phyloP scores from a whole-genome alignment of 2,797 vertebrate species.

The Acanthopagrus latus region DNA sequence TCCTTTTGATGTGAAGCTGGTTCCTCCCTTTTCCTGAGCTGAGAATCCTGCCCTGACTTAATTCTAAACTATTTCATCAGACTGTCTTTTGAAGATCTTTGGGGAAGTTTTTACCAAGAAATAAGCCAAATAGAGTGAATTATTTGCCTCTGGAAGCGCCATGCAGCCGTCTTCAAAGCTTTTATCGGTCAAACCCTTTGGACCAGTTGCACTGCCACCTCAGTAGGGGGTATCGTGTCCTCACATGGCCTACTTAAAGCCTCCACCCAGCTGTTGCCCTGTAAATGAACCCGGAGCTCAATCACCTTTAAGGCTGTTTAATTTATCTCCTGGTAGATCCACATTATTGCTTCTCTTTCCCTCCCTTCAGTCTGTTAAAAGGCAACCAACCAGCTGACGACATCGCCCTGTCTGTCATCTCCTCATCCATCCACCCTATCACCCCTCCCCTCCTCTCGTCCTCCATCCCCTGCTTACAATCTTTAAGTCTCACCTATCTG shows the following conservation, averaged over 20 bases:
- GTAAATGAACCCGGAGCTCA: constrained; percentile 44
- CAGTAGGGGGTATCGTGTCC: constrained; percentile 17
- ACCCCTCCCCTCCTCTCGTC: not conserved
- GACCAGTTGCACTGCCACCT: constrained; percentile 21
- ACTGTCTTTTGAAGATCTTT: not conserved
- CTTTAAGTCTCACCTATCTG: constrained; percentile 6
- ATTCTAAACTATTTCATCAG: not conserved
- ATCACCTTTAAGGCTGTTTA: constrained; percentile 26
- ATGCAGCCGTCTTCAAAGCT: not conserved
- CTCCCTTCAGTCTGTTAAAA: constrained; percentile 44
- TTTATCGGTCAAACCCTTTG: constrained; percentile 27
- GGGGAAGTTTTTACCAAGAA: not conserved
- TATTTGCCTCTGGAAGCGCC: not conserved
- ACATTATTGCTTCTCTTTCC: constrained; percentile 45
- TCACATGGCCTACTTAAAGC: constrained; percentile 44
- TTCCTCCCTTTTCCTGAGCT: not conserved
- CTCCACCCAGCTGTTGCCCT: constrained; percentile 52
- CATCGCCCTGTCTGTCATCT: constrained; percentile 32
- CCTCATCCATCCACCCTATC: constrained; percentile 7
- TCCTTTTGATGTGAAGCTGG: not conserved
- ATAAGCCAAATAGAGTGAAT: not conserved
- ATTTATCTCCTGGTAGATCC: constrained; percentile 21
- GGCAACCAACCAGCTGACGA: constrained; percentile 14
- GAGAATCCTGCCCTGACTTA: not conserved
- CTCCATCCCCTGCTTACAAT: not conserved